These are phyloP conservation scores for Cinclus cinclus DNA, from an alignment of 2,113 vertebrate species.

Conservation along the genomic window DNA sequence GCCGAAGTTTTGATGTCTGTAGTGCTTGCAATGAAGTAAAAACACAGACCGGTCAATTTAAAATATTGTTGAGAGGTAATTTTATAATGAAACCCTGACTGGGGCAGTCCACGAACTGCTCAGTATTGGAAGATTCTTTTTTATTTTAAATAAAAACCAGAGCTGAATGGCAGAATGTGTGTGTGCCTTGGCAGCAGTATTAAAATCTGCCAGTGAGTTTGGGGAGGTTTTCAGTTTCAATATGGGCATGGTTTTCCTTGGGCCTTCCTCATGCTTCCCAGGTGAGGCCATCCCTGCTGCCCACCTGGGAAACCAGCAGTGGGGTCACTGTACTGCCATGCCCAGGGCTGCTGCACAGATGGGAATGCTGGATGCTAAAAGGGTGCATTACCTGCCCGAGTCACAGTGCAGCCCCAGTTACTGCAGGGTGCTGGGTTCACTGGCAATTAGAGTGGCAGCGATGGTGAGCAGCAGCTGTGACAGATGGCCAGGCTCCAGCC, in stretches of 20 bases:
- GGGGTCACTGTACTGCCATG: conserved; percentile 11
- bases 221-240: conserved; percentile 27
- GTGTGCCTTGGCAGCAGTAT: not conserved
- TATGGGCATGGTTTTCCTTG: conserved; percentile 60
- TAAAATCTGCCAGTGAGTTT: conserved; percentile 18
- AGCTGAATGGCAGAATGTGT: conserved; percentile 27
- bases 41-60: not conserved
- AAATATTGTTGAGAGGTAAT: not conserved
- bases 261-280: not conserved
- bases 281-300: not conserved
- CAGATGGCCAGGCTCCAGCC: conserved; percentile 92
- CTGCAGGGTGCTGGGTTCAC: conserved; percentile 86
- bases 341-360: conserved; percentile 77
- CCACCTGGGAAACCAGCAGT: conserved; percentile 52
- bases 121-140: not conserved
- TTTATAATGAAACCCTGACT: not conserved
- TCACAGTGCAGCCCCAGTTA: conserved; percentile 86
- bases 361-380: conserved; percentile 88
- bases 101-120: not conserved
- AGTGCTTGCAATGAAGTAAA: not conserved
- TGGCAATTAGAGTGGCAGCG: conserved; percentile 92
- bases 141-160: not conserved
- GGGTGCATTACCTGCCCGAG: conserved; percentile 89
- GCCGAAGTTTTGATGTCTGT: not conserved
- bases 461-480: conserved; percentile 88